Conservation (phyloP, 2,888 invertebrate genomes). For the Netelia melanura region DNA sequence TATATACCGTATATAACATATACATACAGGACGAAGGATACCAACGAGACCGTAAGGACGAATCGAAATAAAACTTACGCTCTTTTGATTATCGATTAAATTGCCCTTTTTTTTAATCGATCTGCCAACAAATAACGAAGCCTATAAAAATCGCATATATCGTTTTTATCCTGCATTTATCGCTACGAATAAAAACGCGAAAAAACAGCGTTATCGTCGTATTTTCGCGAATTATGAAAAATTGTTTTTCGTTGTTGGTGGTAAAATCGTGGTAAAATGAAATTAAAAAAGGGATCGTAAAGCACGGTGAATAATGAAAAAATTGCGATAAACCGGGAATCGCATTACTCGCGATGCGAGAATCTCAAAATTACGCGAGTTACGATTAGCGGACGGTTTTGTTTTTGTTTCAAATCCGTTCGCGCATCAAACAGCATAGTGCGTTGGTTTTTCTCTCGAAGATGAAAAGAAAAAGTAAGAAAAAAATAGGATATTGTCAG, state of each 20-base stretch:
- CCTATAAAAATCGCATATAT: not conserved
- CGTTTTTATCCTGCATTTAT: not conserved
- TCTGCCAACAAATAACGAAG: not conserved
- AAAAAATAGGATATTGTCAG: not conserved
- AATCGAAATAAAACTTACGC: not conserved
- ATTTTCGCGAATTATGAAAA: not conserved
- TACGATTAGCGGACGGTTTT: not conserved
- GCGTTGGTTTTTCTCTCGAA: not conserved
- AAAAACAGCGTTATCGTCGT: not conserved
- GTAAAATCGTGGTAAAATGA: too few relatives aligned
- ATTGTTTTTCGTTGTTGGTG: not conserved
- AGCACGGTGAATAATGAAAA: not conserved
- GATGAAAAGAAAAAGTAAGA: not conserved
- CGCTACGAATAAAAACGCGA: not conserved
- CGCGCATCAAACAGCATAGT: not conserved
- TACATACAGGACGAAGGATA: not conserved
- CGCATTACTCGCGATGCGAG: too few relatives aligned
- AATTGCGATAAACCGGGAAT: not conserved
- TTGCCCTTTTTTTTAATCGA: not conserved
- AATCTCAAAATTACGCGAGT: not conserved
- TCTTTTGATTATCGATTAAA: not conserved
- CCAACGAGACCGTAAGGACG: not conserved
- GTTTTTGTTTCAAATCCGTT: constrained; percentile 1
- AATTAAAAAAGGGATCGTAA: not conserved
- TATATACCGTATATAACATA: not conserved